Evolutionary conservation across 2,113 vertebrate species (phyloP).

Genomic region (Columbina picui): DNA sequence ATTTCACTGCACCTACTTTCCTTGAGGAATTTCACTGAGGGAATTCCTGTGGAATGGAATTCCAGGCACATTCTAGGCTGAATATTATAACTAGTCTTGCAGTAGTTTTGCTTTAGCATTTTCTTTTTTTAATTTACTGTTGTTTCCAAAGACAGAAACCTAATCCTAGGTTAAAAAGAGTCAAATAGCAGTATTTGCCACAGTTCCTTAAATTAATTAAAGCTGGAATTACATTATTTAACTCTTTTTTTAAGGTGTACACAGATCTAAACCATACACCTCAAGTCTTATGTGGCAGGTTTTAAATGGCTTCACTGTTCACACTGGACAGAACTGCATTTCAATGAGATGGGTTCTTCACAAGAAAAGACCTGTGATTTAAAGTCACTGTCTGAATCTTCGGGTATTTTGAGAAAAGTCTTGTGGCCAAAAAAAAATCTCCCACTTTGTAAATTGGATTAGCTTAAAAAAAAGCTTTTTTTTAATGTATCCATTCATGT

Average conservation of each 20-base stretch:
- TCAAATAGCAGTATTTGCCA: neutral
- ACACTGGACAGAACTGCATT: neutral
- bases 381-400: neutral
- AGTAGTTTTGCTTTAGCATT: neutral
- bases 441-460: neutral
- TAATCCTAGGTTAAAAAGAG: neutral
- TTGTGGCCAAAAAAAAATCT: neutral
- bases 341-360: neutral
- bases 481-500: neutral
- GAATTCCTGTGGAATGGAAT: neutral
- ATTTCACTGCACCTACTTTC: neutral
- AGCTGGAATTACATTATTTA: neutral
- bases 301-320: neutral
- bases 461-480: neutral
- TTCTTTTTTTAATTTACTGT: neutral
- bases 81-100: neutral
- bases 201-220: neutral
- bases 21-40: neutral
- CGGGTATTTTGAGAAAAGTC: neutral
- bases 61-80: neutral
- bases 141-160: neutral
- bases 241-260: neutral
- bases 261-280: neutral
- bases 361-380: neutral
- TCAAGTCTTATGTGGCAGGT: neutral